A percentile compares a stretch with the other conserved stretches of the same genome.
These are phyloP conservation scores for Saxidomus purpurata DNA, from an alignment of 1,140 invertebrate genomes.

Conservation along the genomic window DNA sequence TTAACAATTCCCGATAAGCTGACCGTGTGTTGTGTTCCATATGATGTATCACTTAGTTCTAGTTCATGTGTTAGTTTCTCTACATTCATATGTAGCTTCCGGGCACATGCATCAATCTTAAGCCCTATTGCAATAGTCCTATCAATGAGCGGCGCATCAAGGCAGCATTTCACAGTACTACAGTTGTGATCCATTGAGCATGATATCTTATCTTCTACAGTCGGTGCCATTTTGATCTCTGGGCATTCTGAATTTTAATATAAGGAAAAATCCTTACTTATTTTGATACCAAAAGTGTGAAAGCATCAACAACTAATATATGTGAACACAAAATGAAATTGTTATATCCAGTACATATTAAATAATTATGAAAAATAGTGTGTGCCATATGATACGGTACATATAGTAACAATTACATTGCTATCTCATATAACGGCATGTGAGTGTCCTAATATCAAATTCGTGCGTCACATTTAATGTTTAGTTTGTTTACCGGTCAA, in stretches of 20 bases:
- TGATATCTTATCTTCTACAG: background rate
- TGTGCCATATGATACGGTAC: too few relatives aligned
- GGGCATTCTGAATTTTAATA: constrained; percentile 1
- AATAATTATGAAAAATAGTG: too few relatives aligned
- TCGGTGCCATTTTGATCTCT: background rate
- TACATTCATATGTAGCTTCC: background rate
- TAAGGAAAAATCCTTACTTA: too few relatives aligned
- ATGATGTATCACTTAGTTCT: background rate
- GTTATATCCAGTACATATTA: too few relatives aligned
- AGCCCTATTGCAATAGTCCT: background rate
- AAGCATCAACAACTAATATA: too few relatives aligned
- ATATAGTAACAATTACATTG: too few relatives aligned
- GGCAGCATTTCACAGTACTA: background rate
- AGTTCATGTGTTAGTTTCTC: background rate
- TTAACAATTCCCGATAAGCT: background rate
- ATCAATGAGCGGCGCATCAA: background rate
- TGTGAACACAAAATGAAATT: too few relatives aligned
- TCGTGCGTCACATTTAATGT: too few relatives aligned
- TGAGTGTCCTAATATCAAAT: too few relatives aligned
- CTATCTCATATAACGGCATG: too few relatives aligned
- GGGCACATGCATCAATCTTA: background rate
- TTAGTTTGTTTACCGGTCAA: background rate
- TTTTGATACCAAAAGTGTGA: too few relatives aligned
- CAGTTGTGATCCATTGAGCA: background rate
- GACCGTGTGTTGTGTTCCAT: background rate